Evolutionary conservation across 2,888 invertebrate genomes (phyloP), one percentile per base, ranked within the genome.

Genomic region (Spilosoma lubricipeda): DNA sequence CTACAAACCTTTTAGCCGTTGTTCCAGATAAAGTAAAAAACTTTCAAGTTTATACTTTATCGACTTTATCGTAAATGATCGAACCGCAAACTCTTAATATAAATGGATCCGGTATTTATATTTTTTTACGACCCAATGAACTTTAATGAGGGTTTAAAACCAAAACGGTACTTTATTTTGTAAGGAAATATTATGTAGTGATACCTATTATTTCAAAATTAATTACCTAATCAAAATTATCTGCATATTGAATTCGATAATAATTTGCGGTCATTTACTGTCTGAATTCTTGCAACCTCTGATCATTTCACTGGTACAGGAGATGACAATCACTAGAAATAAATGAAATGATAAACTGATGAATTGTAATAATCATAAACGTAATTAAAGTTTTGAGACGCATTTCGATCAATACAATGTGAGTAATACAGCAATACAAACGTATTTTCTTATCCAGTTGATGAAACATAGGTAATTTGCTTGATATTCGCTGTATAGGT

Each of bases 1-100:
- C 84, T 85, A 80, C 78, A 77, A 85, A 81, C 85, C 81, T 85
- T 84, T 85, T 84, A 85, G 79, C 82, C 69, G 71, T 42, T 77
- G 72, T 78, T 80, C 76, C 65, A 82, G 83, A 84, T 84, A 77
- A 80, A 83, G 70, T 76, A 71, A 67, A 36, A 75, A 76, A 77
- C 77, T 81, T 84, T 79, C 68, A 68, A 72, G 75, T 81, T 74
- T 74, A 74, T 80, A 76, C 68, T 81, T 45, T 81, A 84, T 84
- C 77, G 77, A 76, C 68, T 81, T 45, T 81, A 84, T 84, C 77
- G 77, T 79, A 82, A 82, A 77, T 76, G 75, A 85, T 83, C 76
- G 77, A 69, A 75, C 64, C 45, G 73, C 74, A 77, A 75, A 23
- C 70, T 76, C 65, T 68, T 76, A 30, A 63, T 75, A 65, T 71